Evolutionary conservation across 2,888 invertebrate genomes (phyloP), one percentile per base, ranked within the genome.

Genomic region (Drosophila pegasa): DNA sequence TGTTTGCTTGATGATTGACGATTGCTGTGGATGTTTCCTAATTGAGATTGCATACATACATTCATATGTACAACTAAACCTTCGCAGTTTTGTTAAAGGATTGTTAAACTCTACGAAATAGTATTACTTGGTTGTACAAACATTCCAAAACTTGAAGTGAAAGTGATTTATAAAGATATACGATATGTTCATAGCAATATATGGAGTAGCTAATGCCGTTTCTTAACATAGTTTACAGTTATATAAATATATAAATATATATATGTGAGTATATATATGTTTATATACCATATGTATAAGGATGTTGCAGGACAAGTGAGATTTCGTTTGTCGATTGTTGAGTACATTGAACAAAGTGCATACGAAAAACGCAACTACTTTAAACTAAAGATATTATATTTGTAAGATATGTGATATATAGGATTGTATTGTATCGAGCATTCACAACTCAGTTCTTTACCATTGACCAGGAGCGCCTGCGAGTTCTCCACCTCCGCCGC

Each of bases 401-500:
- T 58, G 20, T 58, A 27, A 58, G 45, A 60, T 56, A 67, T 41
- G 61, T 45, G 12, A 31, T 35, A 45, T 29, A 54, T 40, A 14
- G 7, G 14, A 25, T 40, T 41, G 20, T 33, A 29, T 33, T 18
- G 33, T n/a, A n/a, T 38, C 27, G 38, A 33, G 27, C 12, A 31
- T 27, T 35, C 63, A 37, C 59, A 43, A 37, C 52, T 59, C 64
- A 65, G 78, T 68, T 92, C 92, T 94, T 95, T 96, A 96, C 96
- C 96, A 93, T 95, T 96, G 92, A 96, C 95, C 93, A 95, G 93
- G 91, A 96, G 94, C 83, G 94, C 94, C 92, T 95, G 95, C 73
- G 95, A 94, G 92, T 95, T 95, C 86, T 95, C 94, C 92, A 95
- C 95, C 93, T 95, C 95, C 80, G 95, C 95, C 67, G 95, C 95